phyloP scores from a whole-genome alignment of 1,140 invertebrate genomes.

The Eueides isabella region DNA sequence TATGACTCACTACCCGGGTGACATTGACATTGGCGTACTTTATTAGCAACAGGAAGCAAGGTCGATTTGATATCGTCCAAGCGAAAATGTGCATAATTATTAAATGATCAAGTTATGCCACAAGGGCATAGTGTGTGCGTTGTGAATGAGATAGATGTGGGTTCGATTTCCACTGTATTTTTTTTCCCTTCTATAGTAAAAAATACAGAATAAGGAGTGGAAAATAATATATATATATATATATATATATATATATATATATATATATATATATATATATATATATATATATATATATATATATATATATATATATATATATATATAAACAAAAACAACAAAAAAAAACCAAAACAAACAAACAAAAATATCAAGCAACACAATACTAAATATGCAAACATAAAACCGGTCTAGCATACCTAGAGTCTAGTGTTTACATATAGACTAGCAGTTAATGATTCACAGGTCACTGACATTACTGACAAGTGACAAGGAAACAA shows the following conservation, averaged over 20 bases:
- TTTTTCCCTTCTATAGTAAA: too few species aligned
- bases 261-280: too few species aligned
- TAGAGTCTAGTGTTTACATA: constrained; percentile 1
- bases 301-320: too few species aligned
- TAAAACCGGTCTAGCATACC: constrained; percentile 16
- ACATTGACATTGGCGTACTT: constrained; percentile 35
- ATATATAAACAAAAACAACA: too few species aligned
- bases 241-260: too few species aligned
- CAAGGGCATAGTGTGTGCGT: too few species aligned
- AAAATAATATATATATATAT: too few species aligned
- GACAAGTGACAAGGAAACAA: constrained; percentile 5
- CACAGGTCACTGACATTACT: constrained; percentile 28
- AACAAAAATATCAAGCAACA: background rate
- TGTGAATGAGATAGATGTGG: too few species aligned
- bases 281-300: too few species aligned
- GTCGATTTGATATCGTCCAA: background rate
- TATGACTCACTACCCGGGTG: constrained; percentile 18
- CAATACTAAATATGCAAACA: background rate
- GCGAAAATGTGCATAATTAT: background rate
- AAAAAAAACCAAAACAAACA: background rate
- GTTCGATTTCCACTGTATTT: too few species aligned
- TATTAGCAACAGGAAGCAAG: constrained; percentile 18
- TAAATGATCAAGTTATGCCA: background rate
- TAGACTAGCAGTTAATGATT: background rate
- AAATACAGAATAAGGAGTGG: too few species aligned